phyloP scores from a whole-genome alignment of 2,797 vertebrate genomes.

The Brachymystax lenok region DNA sequence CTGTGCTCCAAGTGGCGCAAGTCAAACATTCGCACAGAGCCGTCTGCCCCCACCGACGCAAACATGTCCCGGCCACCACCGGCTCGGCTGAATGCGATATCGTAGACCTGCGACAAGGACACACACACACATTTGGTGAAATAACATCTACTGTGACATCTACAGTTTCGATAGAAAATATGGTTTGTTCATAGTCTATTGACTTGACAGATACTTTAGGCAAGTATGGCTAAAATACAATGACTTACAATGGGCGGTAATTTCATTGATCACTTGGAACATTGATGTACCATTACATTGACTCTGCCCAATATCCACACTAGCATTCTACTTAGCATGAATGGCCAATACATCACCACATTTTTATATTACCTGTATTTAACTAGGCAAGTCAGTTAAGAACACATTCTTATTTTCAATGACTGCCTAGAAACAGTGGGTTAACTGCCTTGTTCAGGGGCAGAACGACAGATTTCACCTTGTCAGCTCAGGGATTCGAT shows the following conservation, averaged over 20 bases:
- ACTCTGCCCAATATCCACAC: too few relatives aligned
- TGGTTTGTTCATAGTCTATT: not conserved
- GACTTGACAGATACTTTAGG: not conserved
- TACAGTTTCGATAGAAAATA: not conserved
- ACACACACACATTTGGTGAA: not conserved
- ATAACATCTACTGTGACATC: not conserved
- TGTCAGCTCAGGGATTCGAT: too few relatives aligned
- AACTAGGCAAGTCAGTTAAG: too few relatives aligned
- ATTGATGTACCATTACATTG: too few relatives aligned
- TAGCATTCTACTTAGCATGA: too few relatives aligned
- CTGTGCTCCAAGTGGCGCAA: constrained; percentile 89
- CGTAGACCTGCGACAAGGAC: constrained; percentile 79
- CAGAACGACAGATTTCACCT: too few relatives aligned
- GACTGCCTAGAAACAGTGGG: too few relatives aligned
- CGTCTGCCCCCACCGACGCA: constrained; percentile 87
- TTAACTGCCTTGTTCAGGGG: too few relatives aligned
- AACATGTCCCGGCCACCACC: constrained; percentile 89
- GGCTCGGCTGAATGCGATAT: constrained; percentile 88
- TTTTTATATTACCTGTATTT: too few relatives aligned
- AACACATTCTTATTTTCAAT: too few relatives aligned
- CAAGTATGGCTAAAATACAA: not conserved
- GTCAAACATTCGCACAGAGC: constrained; percentile 88
- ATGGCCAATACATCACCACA: too few relatives aligned
- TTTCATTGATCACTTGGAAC: not conserved
- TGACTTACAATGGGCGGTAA: not conserved